Percentiles rank a stretch among this genome's conserved stretches.
These are phyloP conservation scores for Drosophila micromelanica DNA, from an alignment of 1,140 invertebrate genomes.

Conservation along the genomic window DNA sequence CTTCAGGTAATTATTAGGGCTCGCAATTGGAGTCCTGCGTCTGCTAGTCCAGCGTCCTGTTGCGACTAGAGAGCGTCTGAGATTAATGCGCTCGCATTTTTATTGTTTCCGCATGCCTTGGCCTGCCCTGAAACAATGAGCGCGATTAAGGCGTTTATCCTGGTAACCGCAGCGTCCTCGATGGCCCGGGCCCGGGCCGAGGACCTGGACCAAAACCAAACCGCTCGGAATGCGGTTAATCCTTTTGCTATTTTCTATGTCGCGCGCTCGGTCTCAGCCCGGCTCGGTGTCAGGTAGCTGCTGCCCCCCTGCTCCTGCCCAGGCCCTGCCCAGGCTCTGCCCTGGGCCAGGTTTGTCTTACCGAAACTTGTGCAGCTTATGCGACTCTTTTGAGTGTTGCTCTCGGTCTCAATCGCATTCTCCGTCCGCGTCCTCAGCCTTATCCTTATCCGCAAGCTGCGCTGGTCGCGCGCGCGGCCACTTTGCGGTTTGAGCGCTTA, in stretches of 20 bases:
- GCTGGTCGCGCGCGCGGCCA: conserved; percentile 59
- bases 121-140: conserved; percentile 55
- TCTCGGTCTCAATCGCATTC: conserved; percentile 3
- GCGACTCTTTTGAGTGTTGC: conserved; percentile 43
- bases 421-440: conserved; percentile 12
- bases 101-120: conserved; percentile 53
- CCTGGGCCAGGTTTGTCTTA: conserved; percentile 34
- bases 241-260: conserved; percentile 76
- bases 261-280: conserved; percentile 44
- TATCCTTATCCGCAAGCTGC: conserved; percentile 23
- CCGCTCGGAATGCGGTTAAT: conserved; percentile 75
- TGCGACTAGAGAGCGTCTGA: conserved; percentile 29
- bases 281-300: conserved; percentile 6
- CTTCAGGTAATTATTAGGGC: conserved; percentile 50
- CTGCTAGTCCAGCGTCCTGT: neutral
- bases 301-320: neutral
- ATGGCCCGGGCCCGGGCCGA: no score
- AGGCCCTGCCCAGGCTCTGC: neutral
- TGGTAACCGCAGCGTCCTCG: conserved; percentile 50
- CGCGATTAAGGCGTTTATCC: conserved; percentile 62
- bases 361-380: conserved; percentile 77
- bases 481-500: conserved; percentile 81
- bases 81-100: conserved; percentile 70
- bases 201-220: conserved; percentile 39
- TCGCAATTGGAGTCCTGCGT: conserved; percentile 37